Base-by-base conservation (phyloP, 1,140 invertebrate species). In the Pseudomyrmex dendroicus region DNA sequence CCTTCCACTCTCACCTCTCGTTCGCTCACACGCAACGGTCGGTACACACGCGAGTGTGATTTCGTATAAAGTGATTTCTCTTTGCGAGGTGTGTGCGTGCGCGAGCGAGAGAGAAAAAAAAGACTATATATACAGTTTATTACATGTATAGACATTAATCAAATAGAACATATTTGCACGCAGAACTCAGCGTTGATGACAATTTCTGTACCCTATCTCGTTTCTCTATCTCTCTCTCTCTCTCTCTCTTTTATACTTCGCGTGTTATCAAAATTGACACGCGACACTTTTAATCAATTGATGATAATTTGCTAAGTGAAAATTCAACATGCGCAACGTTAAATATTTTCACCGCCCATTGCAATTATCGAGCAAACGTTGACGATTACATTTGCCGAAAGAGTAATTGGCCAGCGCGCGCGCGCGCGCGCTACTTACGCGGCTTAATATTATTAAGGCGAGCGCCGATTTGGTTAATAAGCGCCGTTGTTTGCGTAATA, bases 401-500 rank as follows among this genome's bases (percentile, higher is more conserved):
- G 35, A 70, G 20, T 35, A 50, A 48, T 72, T 70, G 44, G 46
- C 15, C 44, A 50, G 67, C 3, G 5, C 20, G 62, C 5, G 9
- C 12, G 15, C 5, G 9, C n/a, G 17, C 13, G 3, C 59, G 15
- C 20, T 20, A 44, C 54, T 80, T 61, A 15, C 15, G 9, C 15
- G 54, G 67, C 66, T 48, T 48, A 59, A 80, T 80, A 61, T 78
- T 78, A 78, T 80, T 78, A 80, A 80, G 56, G 44, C 12, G 22
- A 25, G 20, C 54, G 66, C 8, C 54, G 66, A 80, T 80, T 66
- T 35, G 56, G 9, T 72, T 35, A 35, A 35, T 35, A 35, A 35
- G 20, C 67, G 66, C 52, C 35, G 44, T 59, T 80, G 66, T 80
- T 70, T 78, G 56, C n/a, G 66, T 46, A 56, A 80, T 72, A 80